These are phyloP conservation scores for Parascotia fuliginaria DNA, from an alignment of 2,888 invertebrate genomes.

Conservation along the genomic window DNA sequence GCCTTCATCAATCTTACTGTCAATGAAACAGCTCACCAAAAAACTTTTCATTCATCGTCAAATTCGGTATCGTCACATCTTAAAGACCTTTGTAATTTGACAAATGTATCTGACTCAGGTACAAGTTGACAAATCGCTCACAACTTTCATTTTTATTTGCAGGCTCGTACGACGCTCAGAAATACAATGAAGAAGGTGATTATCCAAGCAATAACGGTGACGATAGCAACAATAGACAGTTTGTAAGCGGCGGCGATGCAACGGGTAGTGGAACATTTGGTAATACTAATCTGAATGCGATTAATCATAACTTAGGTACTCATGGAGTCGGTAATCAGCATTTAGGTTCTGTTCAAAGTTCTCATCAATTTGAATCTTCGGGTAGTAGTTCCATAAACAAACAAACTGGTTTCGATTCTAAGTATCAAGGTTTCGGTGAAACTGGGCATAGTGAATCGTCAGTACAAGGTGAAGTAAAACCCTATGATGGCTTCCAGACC, in stretches of 20 bases:
- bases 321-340: conserved; percentile 1
- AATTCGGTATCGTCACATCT: conserved; percentile 50
- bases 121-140: conserved; percentile 71
- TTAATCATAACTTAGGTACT: conserved; percentile 28
- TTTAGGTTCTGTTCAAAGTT: conserved; percentile 2
- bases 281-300: conserved; percentile 51
- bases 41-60: conserved; percentile 49
- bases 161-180: conserved; percentile 79
- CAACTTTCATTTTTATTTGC: conserved; percentile 82
- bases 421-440: background rate
- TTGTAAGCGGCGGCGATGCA: conserved; percentile 56
- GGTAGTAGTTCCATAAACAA: conserved; percentile 2
- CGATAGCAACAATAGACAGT: conserved; percentile 59
- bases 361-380: conserved; percentile 3
- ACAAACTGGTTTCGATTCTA: conserved; percentile 1
- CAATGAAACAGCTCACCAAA: conserved; percentile 28
- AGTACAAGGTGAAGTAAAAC: background rate
- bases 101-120: conserved; percentile 65
- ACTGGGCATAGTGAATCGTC: conserved; percentile 11
- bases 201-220: conserved; percentile 58
- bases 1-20: conserved; percentile 19
- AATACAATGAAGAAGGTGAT: conserved; percentile 74
- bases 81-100: conserved; percentile 64
- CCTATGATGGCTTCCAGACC: background rate
- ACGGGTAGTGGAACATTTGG: conserved; percentile 57